phyloP scores from a whole-genome alignment of 2,113 vertebrate genomes.

The Elephantulus edwardii region DNA sequence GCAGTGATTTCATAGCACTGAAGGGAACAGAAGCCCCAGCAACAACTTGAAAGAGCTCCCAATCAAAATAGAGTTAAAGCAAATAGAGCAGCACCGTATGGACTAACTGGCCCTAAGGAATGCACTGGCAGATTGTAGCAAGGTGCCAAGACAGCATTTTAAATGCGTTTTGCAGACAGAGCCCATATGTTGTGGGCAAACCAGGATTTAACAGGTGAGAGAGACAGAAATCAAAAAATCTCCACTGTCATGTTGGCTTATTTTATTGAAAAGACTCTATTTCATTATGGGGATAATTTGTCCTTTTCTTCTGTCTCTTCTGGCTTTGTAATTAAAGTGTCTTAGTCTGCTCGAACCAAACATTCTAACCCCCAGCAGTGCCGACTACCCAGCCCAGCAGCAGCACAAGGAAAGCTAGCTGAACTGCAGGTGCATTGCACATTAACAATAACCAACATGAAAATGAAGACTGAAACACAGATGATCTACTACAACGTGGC shows the following conservation, averaged over 20 bases:
- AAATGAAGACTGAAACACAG: not conserved
- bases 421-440: not conserved
- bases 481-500: not conserved
- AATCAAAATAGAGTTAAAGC: slow-evolving; percentile 42
- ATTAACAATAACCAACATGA: not conserved
- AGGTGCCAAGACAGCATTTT: slow-evolving; percentile 46
- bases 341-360: not conserved
- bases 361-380: not conserved
- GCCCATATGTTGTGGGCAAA: slow-evolving; percentile 51
- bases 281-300: not conserved
- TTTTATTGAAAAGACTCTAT: slow-evolving; percentile 17
- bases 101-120: slow-evolving; percentile 6
- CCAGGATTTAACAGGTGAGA: slow-evolving; percentile 44
- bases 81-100: not conserved
- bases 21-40: not conserved
- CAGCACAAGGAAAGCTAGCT: not conserved
- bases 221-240: not conserved
- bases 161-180: slow-evolving; percentile 46
- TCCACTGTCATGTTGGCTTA: slow-evolving; percentile 35
- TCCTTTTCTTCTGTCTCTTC: not conserved
- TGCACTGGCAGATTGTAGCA: slow-evolving; percentile 4
- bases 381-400: not conserved
- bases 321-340: not conserved
- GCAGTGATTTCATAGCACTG: not conserved
- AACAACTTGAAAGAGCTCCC: slow-evolving; percentile 21